phyloP scores from a whole-genome alignment of 2,888 invertebrate genomes.

The Pedicia rivosa region DNA sequence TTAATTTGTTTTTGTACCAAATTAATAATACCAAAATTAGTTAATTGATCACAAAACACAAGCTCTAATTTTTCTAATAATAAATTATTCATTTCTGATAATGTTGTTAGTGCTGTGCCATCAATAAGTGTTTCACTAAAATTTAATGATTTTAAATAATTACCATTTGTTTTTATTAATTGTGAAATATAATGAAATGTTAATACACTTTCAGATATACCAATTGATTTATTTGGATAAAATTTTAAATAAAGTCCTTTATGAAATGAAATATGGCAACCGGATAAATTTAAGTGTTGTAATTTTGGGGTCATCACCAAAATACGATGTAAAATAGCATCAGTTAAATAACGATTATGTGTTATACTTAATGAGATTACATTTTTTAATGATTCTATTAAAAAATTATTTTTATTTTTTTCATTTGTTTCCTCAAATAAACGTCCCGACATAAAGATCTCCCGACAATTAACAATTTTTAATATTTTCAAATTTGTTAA shows the following conservation, averaged over 20 bases:
- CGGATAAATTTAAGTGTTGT: constrained; percentile 43
- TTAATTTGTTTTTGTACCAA: constrained; percentile 38
- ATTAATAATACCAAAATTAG: constrained; percentile 37
- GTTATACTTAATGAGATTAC: constrained; percentile 43
- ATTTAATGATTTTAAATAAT: constrained; percentile 39
- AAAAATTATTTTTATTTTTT: constrained; percentile 34
- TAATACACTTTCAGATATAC: constrained; percentile 50
- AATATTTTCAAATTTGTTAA: constrained; percentile 40
- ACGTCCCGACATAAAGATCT: constrained; percentile 57
- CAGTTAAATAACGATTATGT: constrained; percentile 54
- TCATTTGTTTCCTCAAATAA: constrained; percentile 41
- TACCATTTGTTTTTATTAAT: constrained; percentile 37
- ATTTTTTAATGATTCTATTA: constrained; percentile 30
- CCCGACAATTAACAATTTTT: constrained; percentile 46
- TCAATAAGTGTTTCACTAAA: constrained; percentile 54
- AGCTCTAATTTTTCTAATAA: constrained; percentile 36
- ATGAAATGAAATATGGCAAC: constrained; percentile 56
- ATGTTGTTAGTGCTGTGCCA: constrained; percentile 38
- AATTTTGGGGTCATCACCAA: constrained; percentile 41
- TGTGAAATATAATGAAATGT: constrained; percentile 50
- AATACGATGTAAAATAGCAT: constrained; percentile 53
- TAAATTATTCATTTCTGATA: constrained; percentile 37
- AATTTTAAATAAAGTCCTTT: constrained; percentile 48
- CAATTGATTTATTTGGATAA: constrained; percentile 35
- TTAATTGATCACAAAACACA: constrained; percentile 44